These are phyloP conservation scores for Phaenicophaeus curvirostris DNA, from an alignment of 2,797 vertebrate species.

Conservation along the genomic window DNA sequence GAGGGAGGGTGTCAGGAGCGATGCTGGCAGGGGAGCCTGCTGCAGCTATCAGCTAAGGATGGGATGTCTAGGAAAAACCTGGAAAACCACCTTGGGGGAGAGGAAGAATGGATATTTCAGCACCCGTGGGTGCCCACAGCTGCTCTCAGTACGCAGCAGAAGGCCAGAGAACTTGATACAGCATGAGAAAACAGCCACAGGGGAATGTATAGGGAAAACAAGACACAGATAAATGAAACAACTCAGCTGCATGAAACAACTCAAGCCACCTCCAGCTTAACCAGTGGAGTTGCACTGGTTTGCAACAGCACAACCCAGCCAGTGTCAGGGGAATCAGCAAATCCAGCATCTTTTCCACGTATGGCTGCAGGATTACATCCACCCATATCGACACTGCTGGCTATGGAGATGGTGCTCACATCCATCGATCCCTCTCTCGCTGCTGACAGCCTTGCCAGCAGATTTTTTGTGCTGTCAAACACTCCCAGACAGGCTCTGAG, in stretches of 20 bases:
- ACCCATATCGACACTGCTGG: not conserved
- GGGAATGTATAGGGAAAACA: not conserved
- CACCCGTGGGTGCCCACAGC: not conserved
- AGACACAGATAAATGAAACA: not conserved
- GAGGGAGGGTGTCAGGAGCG: not conserved
- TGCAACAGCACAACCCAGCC: not conserved
- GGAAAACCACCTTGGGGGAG: not conserved
- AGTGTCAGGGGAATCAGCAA: not conserved
- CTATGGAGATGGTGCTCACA: not conserved
- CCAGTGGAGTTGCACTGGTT: not conserved
- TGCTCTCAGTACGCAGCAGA: not conserved
- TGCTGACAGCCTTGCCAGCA: not conserved
- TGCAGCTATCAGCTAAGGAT: accelerated
- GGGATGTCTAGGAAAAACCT: not conserved
- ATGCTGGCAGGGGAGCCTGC: not conserved
- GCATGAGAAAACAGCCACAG: not conserved
- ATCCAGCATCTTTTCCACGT: not conserved
- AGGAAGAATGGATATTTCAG: not conserved
- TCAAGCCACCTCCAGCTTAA: not conserved
- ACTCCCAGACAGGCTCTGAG: not conserved
- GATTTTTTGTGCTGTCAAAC: not conserved
- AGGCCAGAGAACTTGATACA: not conserved
- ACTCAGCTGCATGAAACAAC: not conserved
- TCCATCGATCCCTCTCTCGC: not conserved
- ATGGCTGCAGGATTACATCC: accelerated